phyloP scores from a whole-genome alignment of 2,113 vertebrate species.

The Cacatua alba region DNA sequence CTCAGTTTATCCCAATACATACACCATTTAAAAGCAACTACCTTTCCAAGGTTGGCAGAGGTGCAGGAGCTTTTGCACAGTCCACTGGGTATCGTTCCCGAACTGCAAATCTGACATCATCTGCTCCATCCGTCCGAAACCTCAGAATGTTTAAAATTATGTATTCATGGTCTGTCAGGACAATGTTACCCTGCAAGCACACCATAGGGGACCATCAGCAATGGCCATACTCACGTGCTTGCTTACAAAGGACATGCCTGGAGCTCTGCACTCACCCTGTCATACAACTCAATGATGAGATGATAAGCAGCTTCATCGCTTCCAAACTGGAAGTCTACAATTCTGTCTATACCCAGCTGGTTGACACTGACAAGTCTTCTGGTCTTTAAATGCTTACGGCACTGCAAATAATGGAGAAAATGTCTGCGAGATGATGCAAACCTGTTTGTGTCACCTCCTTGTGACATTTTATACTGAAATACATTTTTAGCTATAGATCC shows the following conservation, averaged over 20 bases:
- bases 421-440: neutral
- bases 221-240: accelerated
- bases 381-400: conserved; percentile 91
- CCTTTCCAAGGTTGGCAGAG: conserved; percentile 85
- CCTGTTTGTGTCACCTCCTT: neutral
- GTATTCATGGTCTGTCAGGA: conserved; percentile 92
- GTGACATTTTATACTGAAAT: neutral
- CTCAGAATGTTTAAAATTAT: conserved; percentile 93
- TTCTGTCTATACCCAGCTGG: conserved; percentile 92
- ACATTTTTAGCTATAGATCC: accelerated
- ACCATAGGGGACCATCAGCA: neutral
- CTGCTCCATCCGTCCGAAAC: conserved; percentile 87
- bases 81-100: conserved; percentile 91
- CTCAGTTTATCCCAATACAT: neutral
- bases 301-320: conserved; percentile 95
- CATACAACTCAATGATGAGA: conserved; percentile 93
- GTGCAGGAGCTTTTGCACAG: conserved; percentile 79
- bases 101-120: conserved; percentile 94
- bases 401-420: conserved; percentile 73
- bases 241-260: accelerated
- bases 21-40: neutral
- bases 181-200: conserved; percentile 87
- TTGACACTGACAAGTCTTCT: conserved; percentile 84
- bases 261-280: conserved; percentile 83
- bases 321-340: conserved; percentile 96